Percentiles rank a stretch among this genome's conserved stretches.
Evolutionary conservation across 2,797 vertebrate species (phyloP).

Genomic region (Propithecus perrieri): DNA sequence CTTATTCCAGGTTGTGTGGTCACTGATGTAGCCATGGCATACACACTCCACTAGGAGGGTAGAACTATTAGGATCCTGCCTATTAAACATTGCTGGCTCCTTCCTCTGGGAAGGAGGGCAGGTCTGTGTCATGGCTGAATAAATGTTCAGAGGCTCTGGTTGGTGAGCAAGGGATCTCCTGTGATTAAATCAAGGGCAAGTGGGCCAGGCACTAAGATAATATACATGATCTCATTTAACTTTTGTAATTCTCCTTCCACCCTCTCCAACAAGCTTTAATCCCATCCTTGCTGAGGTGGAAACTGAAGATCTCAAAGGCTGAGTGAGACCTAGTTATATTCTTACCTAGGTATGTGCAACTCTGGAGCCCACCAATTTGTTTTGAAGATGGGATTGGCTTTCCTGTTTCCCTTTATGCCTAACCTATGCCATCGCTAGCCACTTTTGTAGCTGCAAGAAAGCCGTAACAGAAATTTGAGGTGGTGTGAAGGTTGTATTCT

Average conservation of each 20-base stretch:
- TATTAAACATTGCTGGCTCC: too few relatives aligned
- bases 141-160: background rate
- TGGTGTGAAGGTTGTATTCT: background rate
- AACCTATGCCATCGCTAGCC: background rate
- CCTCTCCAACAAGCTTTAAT: background rate
- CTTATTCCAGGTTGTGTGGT: too few relatives aligned
- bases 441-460: background rate
- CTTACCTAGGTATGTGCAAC: background rate
- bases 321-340: background rate
- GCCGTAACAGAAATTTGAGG: background rate
- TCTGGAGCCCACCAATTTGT: background rate
- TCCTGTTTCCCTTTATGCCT: background rate
- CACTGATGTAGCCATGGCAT: background rate
- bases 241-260: background rate
- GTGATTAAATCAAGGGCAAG: background rate
- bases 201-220: background rate
- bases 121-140: background rate
- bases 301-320: background rate
- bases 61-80: background rate
- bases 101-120: background rate
- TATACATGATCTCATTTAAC: background rate
- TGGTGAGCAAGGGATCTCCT: background rate
- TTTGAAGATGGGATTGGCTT: background rate
- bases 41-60: background rate
- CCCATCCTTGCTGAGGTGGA: background rate